phyloP scores from a whole-genome alignment of 2,113 vertebrate genomes.

The Grammomys dolichurus region DNA sequence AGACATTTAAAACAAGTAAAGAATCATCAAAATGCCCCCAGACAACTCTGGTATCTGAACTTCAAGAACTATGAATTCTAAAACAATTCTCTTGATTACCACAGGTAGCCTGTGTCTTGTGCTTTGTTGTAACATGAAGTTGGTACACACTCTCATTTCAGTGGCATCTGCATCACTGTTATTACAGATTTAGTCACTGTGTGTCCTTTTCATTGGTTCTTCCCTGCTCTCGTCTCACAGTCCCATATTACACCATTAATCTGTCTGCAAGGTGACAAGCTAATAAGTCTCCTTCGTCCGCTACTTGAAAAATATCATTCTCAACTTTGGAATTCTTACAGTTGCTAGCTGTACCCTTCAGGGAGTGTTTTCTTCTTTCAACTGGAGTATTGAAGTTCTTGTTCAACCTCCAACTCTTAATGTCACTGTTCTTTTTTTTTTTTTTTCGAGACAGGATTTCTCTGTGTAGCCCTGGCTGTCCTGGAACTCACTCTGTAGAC shows the following conservation, averaged over 20 bases:
- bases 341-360: not conserved
- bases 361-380: not conserved
- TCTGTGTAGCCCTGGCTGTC: no score
- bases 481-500: no score
- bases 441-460: no score
- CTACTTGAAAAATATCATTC: not conserved
- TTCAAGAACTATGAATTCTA: not conserved
- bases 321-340: not conserved
- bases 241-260: not conserved
- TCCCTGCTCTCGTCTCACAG: fast-evolving
- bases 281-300: not conserved
- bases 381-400: not conserved
- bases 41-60: not conserved
- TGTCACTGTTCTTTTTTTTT: not conserved
- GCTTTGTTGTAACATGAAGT: not conserved
- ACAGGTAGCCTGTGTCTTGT: not conserved
- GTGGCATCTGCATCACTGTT: not conserved
- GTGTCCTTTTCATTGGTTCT: not conserved
- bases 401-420: not conserved
- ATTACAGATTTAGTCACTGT: not conserved
- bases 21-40: not conserved
- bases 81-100: not conserved
- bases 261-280: not conserved
- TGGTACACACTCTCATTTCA: not conserved
- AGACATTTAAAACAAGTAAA: no score